Percentiles rank a stretch among this genome's conserved stretches.
phyloP scores from a whole-genome alignment of 2,797 vertebrate species.

The Tolypeutes matacus region DNA sequence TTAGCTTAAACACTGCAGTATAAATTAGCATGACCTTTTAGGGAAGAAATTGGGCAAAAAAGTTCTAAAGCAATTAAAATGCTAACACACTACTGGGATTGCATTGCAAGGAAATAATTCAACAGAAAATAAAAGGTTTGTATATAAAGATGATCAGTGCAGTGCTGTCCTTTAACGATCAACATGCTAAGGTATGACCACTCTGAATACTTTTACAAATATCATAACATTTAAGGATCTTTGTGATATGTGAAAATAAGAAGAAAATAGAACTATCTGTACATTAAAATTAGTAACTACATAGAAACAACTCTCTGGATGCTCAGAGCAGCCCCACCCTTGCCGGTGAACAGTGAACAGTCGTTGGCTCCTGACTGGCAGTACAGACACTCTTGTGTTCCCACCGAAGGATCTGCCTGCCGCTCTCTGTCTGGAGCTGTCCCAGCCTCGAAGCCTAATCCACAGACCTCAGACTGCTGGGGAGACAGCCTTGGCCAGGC shows the following conservation, averaged over 20 bases:
- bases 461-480: slow-evolving; percentile 69
- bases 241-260: neutral
- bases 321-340: neutral
- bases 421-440: slow-evolving; percentile 47
- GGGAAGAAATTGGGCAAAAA: slow-evolving; percentile 12
- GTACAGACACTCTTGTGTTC: neutral
- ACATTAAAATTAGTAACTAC: slow-evolving; percentile 27
- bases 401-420: neutral
- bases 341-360: neutral
- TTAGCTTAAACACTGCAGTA: slow-evolving; percentile 32
- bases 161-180: neutral
- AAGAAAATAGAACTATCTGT: neutral
- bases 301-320: neutral
- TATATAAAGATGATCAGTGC: neutral
- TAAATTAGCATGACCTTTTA: slow-evolving; percentile 61
- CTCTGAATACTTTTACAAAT: neutral
- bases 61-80: neutral
- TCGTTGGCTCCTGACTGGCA: neutral
- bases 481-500: neutral
- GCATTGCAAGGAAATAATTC: neutral
- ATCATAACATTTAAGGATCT: neutral
- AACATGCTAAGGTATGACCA: neutral
- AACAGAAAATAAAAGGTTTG: neutral
- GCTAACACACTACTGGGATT: neutral
- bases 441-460: slow-evolving; percentile 25